Percentiles rank a stretch among this genome's conserved stretches.
These are phyloP conservation scores for Enteromius thamalakanensis DNA, from an alignment of 2,797 vertebrate genomes.

Conservation along the genomic window DNA sequence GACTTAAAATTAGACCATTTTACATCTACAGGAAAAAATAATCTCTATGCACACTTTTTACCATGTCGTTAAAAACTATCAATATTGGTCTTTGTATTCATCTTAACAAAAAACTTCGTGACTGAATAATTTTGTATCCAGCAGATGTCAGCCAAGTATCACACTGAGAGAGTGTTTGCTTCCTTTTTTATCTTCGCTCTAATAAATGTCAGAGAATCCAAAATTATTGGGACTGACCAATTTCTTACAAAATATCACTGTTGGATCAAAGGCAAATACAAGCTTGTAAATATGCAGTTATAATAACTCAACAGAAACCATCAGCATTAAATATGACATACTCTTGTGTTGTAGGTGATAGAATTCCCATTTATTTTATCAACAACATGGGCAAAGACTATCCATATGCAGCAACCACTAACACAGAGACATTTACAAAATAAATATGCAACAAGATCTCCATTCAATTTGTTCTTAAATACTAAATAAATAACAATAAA, in stretches of 20 bases:
- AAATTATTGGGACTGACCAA: background rate
- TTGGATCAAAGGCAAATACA: background rate
- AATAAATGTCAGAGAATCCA: conserved; percentile 3
- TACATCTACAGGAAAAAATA: background rate
- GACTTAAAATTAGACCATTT: background rate
- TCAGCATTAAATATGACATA: conserved; percentile 14
- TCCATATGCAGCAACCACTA: conserved; percentile 78
- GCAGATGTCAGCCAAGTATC: conserved; percentile 45
- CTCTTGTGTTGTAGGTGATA: conserved; percentile 52
- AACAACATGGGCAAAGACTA: conserved; percentile 80
- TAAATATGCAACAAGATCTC: conserved; percentile 92
- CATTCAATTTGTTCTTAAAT: conserved; percentile 88
- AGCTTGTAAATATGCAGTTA: background rate
- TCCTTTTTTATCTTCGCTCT: background rate
- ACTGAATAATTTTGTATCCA: conserved; percentile 30
- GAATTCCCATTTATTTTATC: conserved; percentile 85
- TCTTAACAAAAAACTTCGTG: background rate
- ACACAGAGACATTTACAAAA: conserved; percentile 91
- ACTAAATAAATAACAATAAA: conserved; percentile 90
- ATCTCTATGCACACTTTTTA: background rate
- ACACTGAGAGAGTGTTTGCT: background rate
- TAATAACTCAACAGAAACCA: background rate
- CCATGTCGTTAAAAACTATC: no score
- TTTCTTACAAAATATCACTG: background rate
- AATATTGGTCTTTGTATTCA: background rate